Evolutionary conservation across 2,113 vertebrate species (phyloP).

Genomic region (Lucifuga dentata): DNA sequence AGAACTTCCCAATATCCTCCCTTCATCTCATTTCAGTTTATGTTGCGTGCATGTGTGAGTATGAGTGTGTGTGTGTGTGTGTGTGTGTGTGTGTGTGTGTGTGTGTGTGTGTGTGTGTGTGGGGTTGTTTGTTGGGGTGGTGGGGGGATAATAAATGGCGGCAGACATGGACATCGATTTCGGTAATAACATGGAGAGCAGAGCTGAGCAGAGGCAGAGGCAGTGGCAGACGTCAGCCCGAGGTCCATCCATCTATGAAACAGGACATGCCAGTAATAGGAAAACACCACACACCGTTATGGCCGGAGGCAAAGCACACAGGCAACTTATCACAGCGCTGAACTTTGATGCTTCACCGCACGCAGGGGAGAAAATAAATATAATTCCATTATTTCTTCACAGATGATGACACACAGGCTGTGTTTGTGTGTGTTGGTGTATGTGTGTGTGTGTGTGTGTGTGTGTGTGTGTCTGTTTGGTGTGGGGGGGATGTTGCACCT

Average conservation of each 20-base stretch:
- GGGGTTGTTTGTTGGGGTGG: constrained; percentile 49
- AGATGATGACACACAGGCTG: constrained; percentile 84
- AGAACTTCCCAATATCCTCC: constrained; percentile 59
- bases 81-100: not conserved
- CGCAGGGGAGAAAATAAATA: constrained; percentile 80
- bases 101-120: constrained; percentile 26
- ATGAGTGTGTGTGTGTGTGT: not conserved
- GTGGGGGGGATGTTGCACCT: constrained; percentile 40
- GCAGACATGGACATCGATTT: constrained; percentile 80
- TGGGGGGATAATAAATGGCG: constrained; percentile 78
- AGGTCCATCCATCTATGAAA: constrained; percentile 86
- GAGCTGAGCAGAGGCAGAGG: constrained; percentile 62
- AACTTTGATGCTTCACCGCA: constrained; percentile 83
- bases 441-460: constrained; percentile 37
- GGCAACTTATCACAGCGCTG: constrained; percentile 84
- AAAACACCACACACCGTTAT: constrained; percentile 82
- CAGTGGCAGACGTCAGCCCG: constrained; percentile 80
- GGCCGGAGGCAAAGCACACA: constrained; percentile 83
- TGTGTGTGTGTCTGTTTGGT: constrained; percentile 41
- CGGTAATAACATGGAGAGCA: constrained; percentile 76
- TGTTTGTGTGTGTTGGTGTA: constrained; percentile 37
- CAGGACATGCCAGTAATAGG: constrained; percentile 87
- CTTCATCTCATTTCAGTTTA: constrained; percentile 67
- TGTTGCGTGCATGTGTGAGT: constrained; percentile 36
- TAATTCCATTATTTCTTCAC: constrained; percentile 91